phyloP scores from a whole-genome alignment of 2,797 vertebrate genomes.

The Sciaenops ocellatus region DNA sequence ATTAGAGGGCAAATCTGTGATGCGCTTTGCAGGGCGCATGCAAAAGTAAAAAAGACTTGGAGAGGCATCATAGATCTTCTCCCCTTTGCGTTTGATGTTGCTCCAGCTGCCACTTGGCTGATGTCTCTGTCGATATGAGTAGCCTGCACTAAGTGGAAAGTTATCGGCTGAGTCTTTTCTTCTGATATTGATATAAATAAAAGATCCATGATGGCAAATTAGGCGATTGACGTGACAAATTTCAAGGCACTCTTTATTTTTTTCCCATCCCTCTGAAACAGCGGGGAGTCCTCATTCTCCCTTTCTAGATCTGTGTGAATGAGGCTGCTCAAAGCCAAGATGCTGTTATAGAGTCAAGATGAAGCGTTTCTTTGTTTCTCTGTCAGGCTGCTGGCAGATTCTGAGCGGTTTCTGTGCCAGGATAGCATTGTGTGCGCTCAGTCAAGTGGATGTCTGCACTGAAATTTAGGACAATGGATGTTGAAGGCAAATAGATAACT shows the following conservation, averaged over 20 bases:
- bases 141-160: conserved; percentile 42
- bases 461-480: conserved; percentile 11
- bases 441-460: conserved; percentile 34
- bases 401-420: conserved; percentile 19
- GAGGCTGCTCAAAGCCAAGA: conserved; percentile 42
- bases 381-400: conserved; percentile 31
- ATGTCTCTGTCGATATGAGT: conserved; percentile 2
- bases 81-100: conserved; percentile 28
- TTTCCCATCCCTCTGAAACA: not conserved
- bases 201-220: conserved; percentile 9
- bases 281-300: conserved; percentile 24
- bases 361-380: conserved; percentile 56
- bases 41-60: conserved; percentile 47
- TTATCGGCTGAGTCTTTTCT: conserved; percentile 23
- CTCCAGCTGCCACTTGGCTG: conserved; percentile 30
- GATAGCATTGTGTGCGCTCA: not conserved
- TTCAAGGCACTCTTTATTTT: not conserved
- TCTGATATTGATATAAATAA: conserved; percentile 13
- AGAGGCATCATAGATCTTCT: conserved; percentile 33
- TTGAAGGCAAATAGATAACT: not conserved
- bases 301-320: conserved; percentile 37
- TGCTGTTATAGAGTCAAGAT: conserved; percentile 33
- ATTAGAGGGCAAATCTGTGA: conserved; percentile 4
- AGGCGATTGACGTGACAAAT: not conserved
- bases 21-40: conserved; percentile 21